A percentile compares a stretch with the other conserved stretches of the same genome.
phyloP scores from a whole-genome alignment of 2,113 vertebrate species.

The Elgaria multicarinata region DNA sequence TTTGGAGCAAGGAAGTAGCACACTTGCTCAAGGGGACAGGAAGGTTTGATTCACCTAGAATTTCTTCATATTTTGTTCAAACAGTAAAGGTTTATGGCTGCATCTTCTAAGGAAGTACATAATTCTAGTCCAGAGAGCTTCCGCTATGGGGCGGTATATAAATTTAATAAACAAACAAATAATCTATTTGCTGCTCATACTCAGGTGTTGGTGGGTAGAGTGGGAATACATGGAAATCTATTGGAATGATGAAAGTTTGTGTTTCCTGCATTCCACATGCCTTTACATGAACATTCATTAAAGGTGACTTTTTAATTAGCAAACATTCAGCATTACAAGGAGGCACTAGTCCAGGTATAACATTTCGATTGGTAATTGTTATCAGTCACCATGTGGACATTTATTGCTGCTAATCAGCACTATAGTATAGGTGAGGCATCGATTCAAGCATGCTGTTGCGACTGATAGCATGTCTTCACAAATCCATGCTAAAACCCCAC shows the following conservation, averaged over 20 bases:
- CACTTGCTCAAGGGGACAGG: not conserved
- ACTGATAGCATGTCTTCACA: too few species aligned
- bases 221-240: not conserved
- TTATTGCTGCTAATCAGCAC: not conserved
- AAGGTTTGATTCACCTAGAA: not conserved
- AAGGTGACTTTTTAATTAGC: not conserved
- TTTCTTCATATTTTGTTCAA: not conserved
- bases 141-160: too few species aligned
- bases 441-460: too few species aligned
- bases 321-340: too few species aligned
- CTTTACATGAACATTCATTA: not conserved
- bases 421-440: not conserved
- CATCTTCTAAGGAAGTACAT: not conserved
- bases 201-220: not conserved
- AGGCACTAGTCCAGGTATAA: not conserved
- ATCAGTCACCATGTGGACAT: too few species aligned
- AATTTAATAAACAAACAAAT: too few species aligned
- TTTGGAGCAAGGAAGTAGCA: not conserved
- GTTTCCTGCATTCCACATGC: not conserved
- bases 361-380: not conserved
- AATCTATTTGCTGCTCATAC: not conserved
- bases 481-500: not conserved
- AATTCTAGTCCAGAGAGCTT: too few species aligned
- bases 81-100: not conserved
- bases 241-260: not conserved